Evolutionary conservation across 2,113 vertebrate species (phyloP).

Genomic region (Mobula birostris): DNA sequence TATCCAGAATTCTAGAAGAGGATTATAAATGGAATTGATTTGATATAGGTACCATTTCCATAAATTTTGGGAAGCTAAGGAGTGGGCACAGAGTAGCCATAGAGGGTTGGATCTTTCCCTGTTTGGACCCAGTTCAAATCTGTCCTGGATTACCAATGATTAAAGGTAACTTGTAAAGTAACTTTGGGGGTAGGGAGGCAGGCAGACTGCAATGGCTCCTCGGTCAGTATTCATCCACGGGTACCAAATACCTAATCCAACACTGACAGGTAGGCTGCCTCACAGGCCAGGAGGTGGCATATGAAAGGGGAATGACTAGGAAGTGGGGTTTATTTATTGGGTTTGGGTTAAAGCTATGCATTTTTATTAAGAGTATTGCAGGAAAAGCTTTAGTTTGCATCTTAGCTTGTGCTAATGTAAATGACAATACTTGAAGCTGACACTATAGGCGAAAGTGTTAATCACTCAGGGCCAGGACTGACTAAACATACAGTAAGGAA

Average conservation of each 20-base stretch:
- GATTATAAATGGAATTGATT: neutral
- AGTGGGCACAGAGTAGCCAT: too few species aligned
- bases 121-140: neutral
- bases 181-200: neutral
- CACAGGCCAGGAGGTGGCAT: neutral
- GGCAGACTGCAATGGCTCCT: neutral
- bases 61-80: neutral
- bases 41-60: neutral
- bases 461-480: conserved; percentile 16
- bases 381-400: conserved; percentile 23
- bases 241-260: neutral
- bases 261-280: neutral
- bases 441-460: conserved; percentile 18
- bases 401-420: neutral
- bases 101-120: neutral
- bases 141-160: too few species aligned
- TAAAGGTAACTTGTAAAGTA: neutral
- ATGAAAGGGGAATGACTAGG: neutral
- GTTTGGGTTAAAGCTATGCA: neutral
- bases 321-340: neutral
- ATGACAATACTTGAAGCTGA: conserved; percentile 28
- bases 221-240: neutral
- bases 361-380: neutral
- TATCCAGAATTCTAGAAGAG: neutral
- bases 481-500: neutral